Base-by-base conservation (phyloP, 2,888 invertebrate species). In the Antheraea yamamai region DNA sequence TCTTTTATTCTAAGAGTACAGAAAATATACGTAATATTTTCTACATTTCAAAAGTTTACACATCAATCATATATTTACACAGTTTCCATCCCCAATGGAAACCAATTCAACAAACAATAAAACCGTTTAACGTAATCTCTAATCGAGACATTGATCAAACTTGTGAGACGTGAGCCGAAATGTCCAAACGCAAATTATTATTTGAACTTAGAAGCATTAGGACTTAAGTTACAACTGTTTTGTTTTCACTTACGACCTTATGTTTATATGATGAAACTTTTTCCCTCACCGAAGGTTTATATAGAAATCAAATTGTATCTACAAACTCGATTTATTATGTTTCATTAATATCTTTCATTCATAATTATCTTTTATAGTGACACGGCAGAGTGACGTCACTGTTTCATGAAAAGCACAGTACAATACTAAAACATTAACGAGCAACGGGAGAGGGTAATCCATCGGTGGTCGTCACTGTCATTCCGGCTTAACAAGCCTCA, bases 31-130 rank as follows among this genome's bases (percentile, higher is more conserved):
- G 68, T 16, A 4, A 23, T n/a, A 61, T 51, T 26, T 72, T 51
- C 23, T 30, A 35, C 39, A 8, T 64, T 39, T 55, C 20, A 23
- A 10, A 61, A 26, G 8, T 18, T 70, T 23, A 23, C n/a, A 71
- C 39, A 74, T n/a, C 7, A 39, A 4, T 70, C 8, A 68, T 55
- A 75, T 74, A 75, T 71, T 75, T 23, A 61, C 23, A n/a, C 7
- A 61, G 1, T 8, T 66, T 18, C 30, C 30, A 30, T 30, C 8
- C 14, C 73, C 73, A 72, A 78, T 83, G 78, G 80, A 82, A 79
- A 77, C 78, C 76, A 74, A 81, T 81, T 78, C 51, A 79, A 81
- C 79, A 79, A 75, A 76, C 76, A 81, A 82, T 83, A 79, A 80
- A 77, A 77, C 77, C 77, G 78, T 76, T 84, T 77, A 81, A 73